A percentile compares a stretch with the other conserved stretches of the same genome.
Conservation (phyloP, 2,888 invertebrate species). For the Diabrotica balteata region DNA sequence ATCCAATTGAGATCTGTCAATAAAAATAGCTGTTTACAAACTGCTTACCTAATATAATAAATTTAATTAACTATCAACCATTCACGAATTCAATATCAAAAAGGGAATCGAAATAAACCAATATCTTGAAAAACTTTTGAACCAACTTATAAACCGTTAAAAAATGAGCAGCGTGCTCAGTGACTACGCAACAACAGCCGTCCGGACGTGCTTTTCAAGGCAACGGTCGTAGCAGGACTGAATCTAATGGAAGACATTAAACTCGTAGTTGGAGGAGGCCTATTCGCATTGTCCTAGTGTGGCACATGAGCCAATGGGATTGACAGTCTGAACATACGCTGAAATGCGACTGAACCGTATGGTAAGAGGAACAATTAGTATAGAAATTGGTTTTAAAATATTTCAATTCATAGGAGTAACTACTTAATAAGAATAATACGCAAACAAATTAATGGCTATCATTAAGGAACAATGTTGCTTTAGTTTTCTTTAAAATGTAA, state of each 20-base stretch:
- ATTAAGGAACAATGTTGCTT: no score
- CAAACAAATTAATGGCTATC: no score
- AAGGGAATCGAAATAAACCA: background rate
- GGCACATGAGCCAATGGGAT: constrained; percentile 22
- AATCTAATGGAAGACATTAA: constrained; percentile 30
- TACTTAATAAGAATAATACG: no score
- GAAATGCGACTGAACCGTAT: background rate
- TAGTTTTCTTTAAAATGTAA: no score
- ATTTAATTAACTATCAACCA: background rate
- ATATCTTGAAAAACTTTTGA: constrained; percentile 1
- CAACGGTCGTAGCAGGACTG: constrained; percentile 32
- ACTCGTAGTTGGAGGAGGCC: constrained; percentile 22
- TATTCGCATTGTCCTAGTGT: constrained; percentile 18
- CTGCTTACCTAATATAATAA: background rate
- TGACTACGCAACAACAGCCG: constrained; percentile 13
- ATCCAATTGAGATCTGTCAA: no score
- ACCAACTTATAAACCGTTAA: background rate
- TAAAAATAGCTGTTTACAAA: no score
- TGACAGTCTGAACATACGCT: constrained; percentile 6
- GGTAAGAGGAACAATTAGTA: background rate
- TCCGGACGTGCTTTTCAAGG: constrained; percentile 16
- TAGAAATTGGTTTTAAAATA: no score
- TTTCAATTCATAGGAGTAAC: no score
- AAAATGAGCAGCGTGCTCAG: constrained; percentile 22
- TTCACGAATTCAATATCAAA: background rate